Conservation (phyloP, 2,113 vertebrate genomes). For the Vidua chalybeata region DNA sequence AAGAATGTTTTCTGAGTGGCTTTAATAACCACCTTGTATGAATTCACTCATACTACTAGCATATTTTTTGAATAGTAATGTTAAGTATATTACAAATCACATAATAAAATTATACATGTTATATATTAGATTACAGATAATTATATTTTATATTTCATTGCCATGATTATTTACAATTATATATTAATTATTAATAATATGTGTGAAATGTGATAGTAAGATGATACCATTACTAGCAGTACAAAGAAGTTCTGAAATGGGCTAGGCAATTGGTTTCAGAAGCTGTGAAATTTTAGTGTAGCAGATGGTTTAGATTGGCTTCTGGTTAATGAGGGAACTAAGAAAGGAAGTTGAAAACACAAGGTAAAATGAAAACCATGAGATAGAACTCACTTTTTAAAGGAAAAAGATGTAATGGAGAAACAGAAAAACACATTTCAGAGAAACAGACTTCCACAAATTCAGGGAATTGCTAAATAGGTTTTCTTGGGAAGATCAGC, state of each 20-base stretch:
- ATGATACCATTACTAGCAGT: background rate
- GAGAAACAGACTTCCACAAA: background rate
- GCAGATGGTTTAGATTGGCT: background rate
- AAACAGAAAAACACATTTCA: background rate
- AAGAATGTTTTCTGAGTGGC: background rate
- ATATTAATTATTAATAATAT: background rate
- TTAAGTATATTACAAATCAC: background rate
- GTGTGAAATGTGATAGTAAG: background rate
- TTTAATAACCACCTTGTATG: background rate
- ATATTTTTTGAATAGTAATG: background rate
- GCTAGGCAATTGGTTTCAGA: background rate
- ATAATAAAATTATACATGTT: background rate
- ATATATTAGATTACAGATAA: background rate
- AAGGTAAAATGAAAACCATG: background rate
- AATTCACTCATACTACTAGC: background rate
- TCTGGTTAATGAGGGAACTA: background rate
- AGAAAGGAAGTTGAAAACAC: background rate
- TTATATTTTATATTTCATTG: background rate
- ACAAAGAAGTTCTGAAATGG: background rate
- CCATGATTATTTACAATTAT: background rate
- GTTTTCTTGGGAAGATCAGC: background rate
- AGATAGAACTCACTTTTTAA: background rate
- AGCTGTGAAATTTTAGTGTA: background rate
- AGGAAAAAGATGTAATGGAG: background rate
- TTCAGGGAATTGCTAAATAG: background rate